Conservation (phyloP, 1,140 invertebrate genomes). For the Philaenus spumarius region DNA sequence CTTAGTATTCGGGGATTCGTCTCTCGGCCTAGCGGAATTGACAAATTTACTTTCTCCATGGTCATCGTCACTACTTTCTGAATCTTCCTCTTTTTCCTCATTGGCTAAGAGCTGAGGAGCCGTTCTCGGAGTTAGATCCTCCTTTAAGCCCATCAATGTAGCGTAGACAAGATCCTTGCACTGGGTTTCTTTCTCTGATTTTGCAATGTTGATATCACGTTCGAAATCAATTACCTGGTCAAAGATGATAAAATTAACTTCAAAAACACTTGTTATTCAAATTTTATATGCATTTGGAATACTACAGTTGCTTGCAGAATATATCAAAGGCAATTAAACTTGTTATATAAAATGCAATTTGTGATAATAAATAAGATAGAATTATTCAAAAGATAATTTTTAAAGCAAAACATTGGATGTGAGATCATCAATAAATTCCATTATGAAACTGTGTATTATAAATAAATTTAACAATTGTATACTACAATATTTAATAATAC, state of each 20-base stretch:
- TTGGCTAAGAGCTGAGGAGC: slow-evolving; percentile 40
- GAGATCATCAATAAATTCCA: no score
- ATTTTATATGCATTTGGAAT: slow-evolving; percentile 15
- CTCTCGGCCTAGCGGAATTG: slow-evolving; percentile 63
- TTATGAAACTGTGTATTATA: no score
- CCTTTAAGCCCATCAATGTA: slow-evolving; percentile 75
- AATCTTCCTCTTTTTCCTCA: slow-evolving; percentile 36
- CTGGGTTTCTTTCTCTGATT: slow-evolving; percentile 53
- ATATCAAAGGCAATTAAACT: no score
- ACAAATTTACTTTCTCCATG: slow-evolving; percentile 53
- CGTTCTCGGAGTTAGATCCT: slow-evolving; percentile 61
- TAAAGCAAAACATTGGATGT: no score
- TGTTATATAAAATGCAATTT: no score
- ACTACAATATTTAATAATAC: no score
- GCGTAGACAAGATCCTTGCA: slow-evolving; percentile 67
- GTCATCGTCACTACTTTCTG: slow-evolving; percentile 42
- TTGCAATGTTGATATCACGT: slow-evolving; percentile 73
- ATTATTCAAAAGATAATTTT: no score
- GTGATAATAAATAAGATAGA: no score
- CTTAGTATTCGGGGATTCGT: slow-evolving; percentile 82
- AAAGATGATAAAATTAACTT: slow-evolving; percentile 5
- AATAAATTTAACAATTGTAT: no score
- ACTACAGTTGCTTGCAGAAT: background rate
- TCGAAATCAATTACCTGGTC: slow-evolving; percentile 87
- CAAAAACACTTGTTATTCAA: background rate